phyloP scores from a whole-genome alignment of 1,140 invertebrate genomes.

The Rhagoletis zephyria region DNA sequence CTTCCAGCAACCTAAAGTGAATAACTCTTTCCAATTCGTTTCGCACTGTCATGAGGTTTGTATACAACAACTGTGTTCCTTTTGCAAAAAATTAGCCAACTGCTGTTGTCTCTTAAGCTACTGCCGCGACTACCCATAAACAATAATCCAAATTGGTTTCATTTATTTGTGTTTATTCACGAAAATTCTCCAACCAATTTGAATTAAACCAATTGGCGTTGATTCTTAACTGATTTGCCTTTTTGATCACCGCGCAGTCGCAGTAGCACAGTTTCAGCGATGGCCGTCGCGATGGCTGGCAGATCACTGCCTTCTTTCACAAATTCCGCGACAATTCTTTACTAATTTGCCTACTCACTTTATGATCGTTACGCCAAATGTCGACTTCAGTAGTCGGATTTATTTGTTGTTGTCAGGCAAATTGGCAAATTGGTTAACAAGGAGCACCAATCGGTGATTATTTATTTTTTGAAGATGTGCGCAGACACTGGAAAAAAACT shows the following conservation, averaged over 20 bases:
- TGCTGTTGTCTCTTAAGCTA: neutral
- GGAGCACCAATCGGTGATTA: neutral
- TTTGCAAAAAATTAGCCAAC: constrained; percentile 24
- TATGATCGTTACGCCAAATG: constrained; percentile 19
- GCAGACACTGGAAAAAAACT: too few relatives aligned
- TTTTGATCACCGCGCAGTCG: constrained; percentile 18
- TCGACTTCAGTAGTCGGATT: neutral
- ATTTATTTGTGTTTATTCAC: neutral
- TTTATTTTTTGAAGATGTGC: neutral
- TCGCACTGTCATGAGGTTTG: neutral
- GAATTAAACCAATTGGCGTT: constrained; percentile 41
- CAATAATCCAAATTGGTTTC: constrained; percentile 42
- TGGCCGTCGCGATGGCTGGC: neutral
- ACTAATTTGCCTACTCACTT: constrained; percentile 27
- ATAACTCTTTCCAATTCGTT: neutral
- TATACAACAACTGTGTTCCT: neutral
- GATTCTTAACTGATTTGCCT: constrained; percentile 20
- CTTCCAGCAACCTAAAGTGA: neutral
- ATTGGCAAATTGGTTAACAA: constrained; percentile 36
- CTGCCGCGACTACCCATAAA: neutral
- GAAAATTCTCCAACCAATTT: constrained; percentile 21
- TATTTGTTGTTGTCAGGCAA: constrained; percentile 27
- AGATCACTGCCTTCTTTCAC: neutral
- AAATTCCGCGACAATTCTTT: constrained; percentile 27
- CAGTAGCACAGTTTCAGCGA: neutral